Evolutionary conservation across 2,113 vertebrate genomes (phyloP).

Genomic region (Perca fluviatilis): DNA sequence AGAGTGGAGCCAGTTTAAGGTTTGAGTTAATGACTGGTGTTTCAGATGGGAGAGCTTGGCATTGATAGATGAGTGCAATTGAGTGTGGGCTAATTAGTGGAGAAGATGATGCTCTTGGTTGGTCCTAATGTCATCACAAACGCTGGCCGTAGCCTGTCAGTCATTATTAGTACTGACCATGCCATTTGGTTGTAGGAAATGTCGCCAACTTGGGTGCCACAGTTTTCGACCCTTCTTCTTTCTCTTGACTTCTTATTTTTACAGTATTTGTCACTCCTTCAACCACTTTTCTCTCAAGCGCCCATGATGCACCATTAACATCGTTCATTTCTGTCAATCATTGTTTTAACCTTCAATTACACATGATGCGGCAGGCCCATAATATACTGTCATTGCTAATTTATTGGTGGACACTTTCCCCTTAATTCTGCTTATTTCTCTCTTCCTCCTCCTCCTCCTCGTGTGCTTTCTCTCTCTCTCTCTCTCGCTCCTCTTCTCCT

Average conservation of each 20-base stretch:
- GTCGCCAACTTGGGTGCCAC: neutral
- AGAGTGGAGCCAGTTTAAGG: slow-evolving; percentile 17
- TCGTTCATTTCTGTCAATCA: slow-evolving; percentile 53
- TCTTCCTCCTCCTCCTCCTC: slow-evolving; percentile 50
- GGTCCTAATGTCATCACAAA: slow-evolving; percentile 49
- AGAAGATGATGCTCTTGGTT: slow-evolving; percentile 60
- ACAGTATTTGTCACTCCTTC: slow-evolving; percentile 19
- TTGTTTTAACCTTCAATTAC: slow-evolving; percentile 56
- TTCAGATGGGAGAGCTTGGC: slow-evolving; percentile 52
- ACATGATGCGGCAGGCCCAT: slow-evolving; percentile 51
- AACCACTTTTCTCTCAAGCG: slow-evolving; percentile 7
- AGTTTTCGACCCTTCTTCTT: neutral
- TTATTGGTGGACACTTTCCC: slow-evolving; percentile 81
- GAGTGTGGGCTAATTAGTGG: slow-evolving; percentile 70
- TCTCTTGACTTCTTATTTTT: neutral
- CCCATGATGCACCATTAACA: slow-evolving; percentile 36
- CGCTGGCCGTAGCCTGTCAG: slow-evolving; percentile 26
- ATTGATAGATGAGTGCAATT: slow-evolving; percentile 72
- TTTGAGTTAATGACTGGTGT: slow-evolving; percentile 56
- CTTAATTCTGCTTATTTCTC: slow-evolving; percentile 65
- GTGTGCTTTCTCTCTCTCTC: slow-evolving; percentile 49
- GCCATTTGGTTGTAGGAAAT: slow-evolving; percentile 40
- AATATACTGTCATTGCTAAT: slow-evolving; percentile 84
- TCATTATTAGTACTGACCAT: slow-evolving; percentile 69
- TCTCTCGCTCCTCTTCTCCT: slow-evolving; percentile 21